These are phyloP conservation scores for Bhutanitis thaidina DNA, from an alignment of 2,888 invertebrate species.

Conservation along the genomic window DNA sequence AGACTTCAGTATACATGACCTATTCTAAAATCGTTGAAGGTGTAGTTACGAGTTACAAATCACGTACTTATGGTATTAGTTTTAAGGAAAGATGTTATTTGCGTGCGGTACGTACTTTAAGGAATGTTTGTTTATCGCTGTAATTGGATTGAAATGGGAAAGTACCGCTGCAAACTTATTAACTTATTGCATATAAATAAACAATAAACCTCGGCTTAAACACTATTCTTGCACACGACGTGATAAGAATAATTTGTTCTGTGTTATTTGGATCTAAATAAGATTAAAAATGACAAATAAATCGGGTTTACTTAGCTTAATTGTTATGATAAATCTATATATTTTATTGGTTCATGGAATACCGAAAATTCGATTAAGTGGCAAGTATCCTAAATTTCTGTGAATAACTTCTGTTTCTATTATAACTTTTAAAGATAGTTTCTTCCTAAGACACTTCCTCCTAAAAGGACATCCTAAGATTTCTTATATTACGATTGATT, in stretches of 20 bases:
- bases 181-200: slow-evolving; percentile 3
- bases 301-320: background rate
- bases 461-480: too few relatives aligned
- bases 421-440: too few relatives aligned
- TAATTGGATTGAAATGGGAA: slow-evolving; percentile 2
- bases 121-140: slow-evolving; percentile 2
- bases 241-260: background rate
- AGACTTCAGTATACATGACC: too few relatives aligned
- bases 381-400: too few relatives aligned
- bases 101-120: background rate
- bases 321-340: background rate
- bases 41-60: too few relatives aligned
- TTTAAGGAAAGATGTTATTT: too few relatives aligned
- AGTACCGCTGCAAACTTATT: slow-evolving; percentile 10
- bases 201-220: background rate
- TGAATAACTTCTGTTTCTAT: too few relatives aligned
- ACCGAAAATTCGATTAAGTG: background rate
- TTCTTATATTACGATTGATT: too few relatives aligned
- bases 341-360: background rate
- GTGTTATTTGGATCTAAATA: background rate
- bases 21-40: too few relatives aligned
- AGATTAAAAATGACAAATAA: background rate
- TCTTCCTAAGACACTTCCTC: too few relatives aligned
- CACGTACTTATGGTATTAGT: too few relatives aligned
- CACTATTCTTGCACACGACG: background rate